These are phyloP conservation scores for Cyclopterus lumpus DNA, from an alignment of 2,797 vertebrate species.

Conservation along the genomic window DNA sequence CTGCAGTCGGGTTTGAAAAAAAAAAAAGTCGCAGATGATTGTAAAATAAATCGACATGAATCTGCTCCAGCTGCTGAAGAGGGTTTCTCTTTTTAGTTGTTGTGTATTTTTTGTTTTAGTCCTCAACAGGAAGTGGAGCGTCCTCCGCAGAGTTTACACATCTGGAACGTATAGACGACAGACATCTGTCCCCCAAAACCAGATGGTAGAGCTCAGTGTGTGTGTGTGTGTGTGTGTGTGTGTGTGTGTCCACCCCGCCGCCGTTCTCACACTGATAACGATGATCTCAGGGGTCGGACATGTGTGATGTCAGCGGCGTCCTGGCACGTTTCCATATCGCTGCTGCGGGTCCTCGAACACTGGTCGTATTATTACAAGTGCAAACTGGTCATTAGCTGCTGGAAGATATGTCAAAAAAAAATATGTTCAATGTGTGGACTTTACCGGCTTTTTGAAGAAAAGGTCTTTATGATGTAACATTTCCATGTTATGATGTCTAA, in stretches of 20 bases:
- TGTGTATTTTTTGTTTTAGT: background rate
- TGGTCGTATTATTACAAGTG: conserved; percentile 7
- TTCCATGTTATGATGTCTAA: background rate
- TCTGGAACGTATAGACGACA: conserved; percentile 54
- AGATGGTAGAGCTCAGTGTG: conserved; percentile 49
- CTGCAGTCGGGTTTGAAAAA: background rate
- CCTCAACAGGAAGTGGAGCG: conserved; percentile 22
- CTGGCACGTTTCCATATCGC: conserved; percentile 24
- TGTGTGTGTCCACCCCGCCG: conserved; percentile 30
- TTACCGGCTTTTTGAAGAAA: background rate
- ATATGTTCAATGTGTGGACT: background rate
- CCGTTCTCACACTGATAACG: conserved; percentile 54
- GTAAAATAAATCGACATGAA: background rate
- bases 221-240: conserved; percentile 8
- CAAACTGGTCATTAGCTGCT: background rate
- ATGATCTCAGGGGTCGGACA: conserved; percentile 60
- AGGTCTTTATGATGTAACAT: background rate
- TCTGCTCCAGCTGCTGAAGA: conserved; percentile 9
- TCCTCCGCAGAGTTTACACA: conserved; percentile 33
- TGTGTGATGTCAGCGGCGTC: conserved; percentile 38
- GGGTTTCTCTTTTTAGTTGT: background rate
- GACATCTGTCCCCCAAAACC: conserved; percentile 59
- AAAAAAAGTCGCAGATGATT: background rate
- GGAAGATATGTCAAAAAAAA: background rate
- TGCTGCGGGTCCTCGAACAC: conserved; percentile 10